Base-by-base conservation (phyloP, 2,888 invertebrate genomes). In the Catocala sponsa region DNA sequence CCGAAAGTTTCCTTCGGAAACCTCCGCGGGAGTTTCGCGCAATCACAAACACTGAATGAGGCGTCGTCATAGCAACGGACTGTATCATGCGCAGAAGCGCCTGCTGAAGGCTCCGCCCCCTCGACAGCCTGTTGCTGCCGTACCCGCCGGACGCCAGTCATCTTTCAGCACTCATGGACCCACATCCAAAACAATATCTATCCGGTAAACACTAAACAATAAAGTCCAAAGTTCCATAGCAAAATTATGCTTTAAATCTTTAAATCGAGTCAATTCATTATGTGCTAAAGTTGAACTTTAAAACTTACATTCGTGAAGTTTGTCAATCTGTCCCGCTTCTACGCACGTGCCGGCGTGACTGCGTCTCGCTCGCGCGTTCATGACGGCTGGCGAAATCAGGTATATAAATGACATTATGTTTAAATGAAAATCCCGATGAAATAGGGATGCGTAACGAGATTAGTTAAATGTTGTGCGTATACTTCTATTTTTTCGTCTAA, bases 121-220 rank as follows among this genome's bases (percentile, higher is more conserved):
- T 47, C 73, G 79, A 81, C 90, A 88, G 94, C 94, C 95, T 94
- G 94, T 94, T 94, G 94, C 91, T 92, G 84, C 81, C 85, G 84
- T 72, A 74, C 59, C 74, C 69, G 81, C 80, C 87, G 84, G 71
- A 80, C 90, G 91, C 88, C 92, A 94, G 94, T 94, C 83, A 85
- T 76, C 78, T 78, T 73, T 73, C 66, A 70, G 71, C 77, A 71
- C 56, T 74, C 77, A 77, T 70, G 63, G 77, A 88, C 82, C 84
- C 78, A 87, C 87, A 83, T 84, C 79, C 85, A 78, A 82, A 81
- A 79, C 70, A 73, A 74, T 74, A 77, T 77, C 64, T 80, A 78
- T 80, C 51, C 60, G 62, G 63, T 73, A 65, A 65, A 75, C 59
- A 74, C 53, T 62, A 52, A 67, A 61, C 50, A 41, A 49, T 70